Conservation (phyloP, 2,797 vertebrate genomes). For the Mus spretus region DNA sequence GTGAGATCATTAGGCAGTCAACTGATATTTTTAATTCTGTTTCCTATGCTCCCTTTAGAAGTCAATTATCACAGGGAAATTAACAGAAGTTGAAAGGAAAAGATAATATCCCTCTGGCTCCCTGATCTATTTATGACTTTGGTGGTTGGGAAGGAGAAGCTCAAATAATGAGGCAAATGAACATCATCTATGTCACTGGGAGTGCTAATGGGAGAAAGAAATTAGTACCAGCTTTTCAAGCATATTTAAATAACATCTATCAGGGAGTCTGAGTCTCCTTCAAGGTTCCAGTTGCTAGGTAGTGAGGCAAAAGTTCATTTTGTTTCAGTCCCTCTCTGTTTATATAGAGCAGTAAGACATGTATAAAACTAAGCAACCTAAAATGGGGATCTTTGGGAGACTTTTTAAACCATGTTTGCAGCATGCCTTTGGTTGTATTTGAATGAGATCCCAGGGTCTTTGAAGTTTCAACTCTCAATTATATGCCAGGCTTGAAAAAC, state of each 20-base stretch:
- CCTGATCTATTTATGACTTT: slow-evolving; percentile 65
- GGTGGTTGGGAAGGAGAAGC: slow-evolving; percentile 40
- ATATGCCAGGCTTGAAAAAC: background rate
- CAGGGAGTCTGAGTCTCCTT: background rate
- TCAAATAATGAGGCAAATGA: slow-evolving; percentile 40
- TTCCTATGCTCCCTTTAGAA: slow-evolving; percentile 66
- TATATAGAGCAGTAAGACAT: background rate
- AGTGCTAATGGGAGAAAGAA: background rate
- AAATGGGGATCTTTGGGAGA: background rate
- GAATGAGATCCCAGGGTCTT: background rate
- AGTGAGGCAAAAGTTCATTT: slow-evolving; percentile 2
- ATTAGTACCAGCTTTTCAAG: background rate
- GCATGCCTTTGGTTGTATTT: background rate
- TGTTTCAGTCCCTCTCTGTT: background rate
- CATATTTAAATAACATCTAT: slow-evolving; percentile 58
- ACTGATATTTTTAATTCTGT: slow-evolving; percentile 37
- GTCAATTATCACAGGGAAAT: slow-evolving; percentile 79
- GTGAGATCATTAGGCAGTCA: slow-evolving; percentile 72
- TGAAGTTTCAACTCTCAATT: background rate
- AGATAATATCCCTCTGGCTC: slow-evolving; percentile 45
- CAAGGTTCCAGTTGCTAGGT: background rate
- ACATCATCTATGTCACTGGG: background rate
- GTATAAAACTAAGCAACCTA: background rate
- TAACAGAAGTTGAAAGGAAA: slow-evolving; percentile 75
- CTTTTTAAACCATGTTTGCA: too few relatives aligned